Base-by-base conservation (phyloP, 2,113 vertebrate genomes). In the Illadopsis cleaveri region DNA sequence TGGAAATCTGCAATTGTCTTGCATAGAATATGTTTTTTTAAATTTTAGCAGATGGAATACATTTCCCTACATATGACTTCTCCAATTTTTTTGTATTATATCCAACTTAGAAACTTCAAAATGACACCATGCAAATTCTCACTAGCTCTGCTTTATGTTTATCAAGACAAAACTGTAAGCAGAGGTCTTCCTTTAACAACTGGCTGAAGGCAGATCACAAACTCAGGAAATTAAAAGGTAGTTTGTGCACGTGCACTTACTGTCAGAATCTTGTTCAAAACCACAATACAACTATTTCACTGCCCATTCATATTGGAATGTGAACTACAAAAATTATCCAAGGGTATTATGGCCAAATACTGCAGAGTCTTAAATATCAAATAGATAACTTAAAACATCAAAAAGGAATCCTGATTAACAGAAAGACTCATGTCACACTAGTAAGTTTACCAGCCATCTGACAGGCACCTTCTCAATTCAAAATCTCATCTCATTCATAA, bases 161-260 rank as follows among this genome's bases (percentile, higher is more conserved):
- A 61, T 28, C 37, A 45, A 47, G 9, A 82, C 8, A 38, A 58
- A 90, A 70, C 11, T 21, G 28, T 6, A 47, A 57, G 57, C 35
- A 80, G 53, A 82, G 19, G 22, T 38, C 42, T 38, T 78, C 40
- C 24, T 86, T 62, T n/a, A 75, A 78, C 0, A 0, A 44, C 33
- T 15, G 5, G 62, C 25, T 37, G 47, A 89, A 57, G 16, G 16
- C 14, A 14, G 10, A 35, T 37, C 44, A 56, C 33, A 51, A 68
- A 79, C 3, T 38, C 21, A 20, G 5, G 1, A 71, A 78, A 75
- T 64, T 10, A 58, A 75, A 88, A 60, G 37, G 45, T 5, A n/a
- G 14, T 25, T 72, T 33, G 28, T n/a, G 12, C 0, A 0, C 11
- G 19, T 18, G 37, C n/a, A 33, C 17, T 15, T 8, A n/a, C 30